phyloP scores from a whole-genome alignment of 2,113 vertebrate species.

The Craseonycteris thonglongyai region DNA sequence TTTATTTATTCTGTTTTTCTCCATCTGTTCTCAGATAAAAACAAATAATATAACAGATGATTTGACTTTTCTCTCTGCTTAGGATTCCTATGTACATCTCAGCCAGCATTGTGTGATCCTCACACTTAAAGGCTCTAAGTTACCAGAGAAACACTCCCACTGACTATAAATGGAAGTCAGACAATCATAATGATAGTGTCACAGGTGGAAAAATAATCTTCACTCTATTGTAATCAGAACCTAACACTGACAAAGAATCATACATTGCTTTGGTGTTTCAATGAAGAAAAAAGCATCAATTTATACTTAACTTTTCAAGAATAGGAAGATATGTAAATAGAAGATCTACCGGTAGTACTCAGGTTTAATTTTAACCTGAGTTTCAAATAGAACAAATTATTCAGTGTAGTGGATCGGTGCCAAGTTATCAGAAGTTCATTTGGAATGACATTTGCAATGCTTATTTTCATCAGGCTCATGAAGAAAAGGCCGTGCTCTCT shows the following conservation, averaged over 20 bases:
- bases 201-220: constrained; percentile 58
- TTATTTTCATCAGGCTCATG: neutral
- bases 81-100: constrained; percentile 38
- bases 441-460: neutral
- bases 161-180: constrained; percentile 49
- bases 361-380: neutral
- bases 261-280: neutral
- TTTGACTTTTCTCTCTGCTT: constrained; percentile 55
- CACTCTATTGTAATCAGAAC: constrained; percentile 55
- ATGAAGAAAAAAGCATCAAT: neutral
- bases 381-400: neutral
- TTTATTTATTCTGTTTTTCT: constrained; percentile 23
- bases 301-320: neutral
- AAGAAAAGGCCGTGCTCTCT: neutral
- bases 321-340: neutral
- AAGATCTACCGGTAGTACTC: neutral
- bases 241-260: neutral
- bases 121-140: constrained; percentile 51
- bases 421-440: constrained; percentile 3
- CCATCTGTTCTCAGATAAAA: constrained; percentile 33
- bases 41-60: constrained; percentile 40
- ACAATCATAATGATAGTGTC: constrained; percentile 44
- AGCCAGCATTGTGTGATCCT: constrained; percentile 37
- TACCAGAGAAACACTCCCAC: constrained; percentile 27
- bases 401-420: neutral